Conservation (phyloP, 2,113 vertebrate genomes). For the Etia nguti region DNA sequence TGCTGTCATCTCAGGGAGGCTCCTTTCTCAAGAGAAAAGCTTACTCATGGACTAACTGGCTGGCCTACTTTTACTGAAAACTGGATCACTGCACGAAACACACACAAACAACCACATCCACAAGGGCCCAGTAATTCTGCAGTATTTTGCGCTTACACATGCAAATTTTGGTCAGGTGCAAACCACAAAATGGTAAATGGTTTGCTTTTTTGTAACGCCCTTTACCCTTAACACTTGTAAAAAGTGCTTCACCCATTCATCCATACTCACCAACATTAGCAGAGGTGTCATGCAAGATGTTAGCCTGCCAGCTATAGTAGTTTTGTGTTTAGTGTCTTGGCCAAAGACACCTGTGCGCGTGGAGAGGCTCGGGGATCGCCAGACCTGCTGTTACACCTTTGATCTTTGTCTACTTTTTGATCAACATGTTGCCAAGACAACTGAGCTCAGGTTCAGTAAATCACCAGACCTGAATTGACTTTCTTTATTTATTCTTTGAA, state of each 20-base stretch:
- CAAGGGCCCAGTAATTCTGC: not conserved
- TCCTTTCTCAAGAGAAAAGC: constrained; percentile 55
- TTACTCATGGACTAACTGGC: constrained; percentile 51
- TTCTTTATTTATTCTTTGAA: not conserved
- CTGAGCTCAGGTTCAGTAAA: not conserved
- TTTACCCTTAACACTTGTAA: not conserved
- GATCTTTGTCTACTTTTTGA: not conserved
- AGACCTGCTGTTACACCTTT: not conserved
- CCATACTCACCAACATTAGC: not conserved
- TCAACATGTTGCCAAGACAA: not conserved
- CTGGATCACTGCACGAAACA: constrained; percentile 8
- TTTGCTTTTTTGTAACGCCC: not conserved
- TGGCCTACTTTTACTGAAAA: constrained; percentile 62
- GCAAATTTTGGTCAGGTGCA: constrained; percentile 8
- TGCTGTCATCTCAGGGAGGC: constrained; percentile 59
- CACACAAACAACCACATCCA: not conserved
- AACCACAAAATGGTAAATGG: not conserved
- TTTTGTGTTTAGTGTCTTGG: not conserved
- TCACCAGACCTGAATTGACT: not conserved
- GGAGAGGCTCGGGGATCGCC: not conserved
- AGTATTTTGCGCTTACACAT: not conserved
- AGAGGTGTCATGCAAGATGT: not conserved
- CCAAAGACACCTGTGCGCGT: not conserved
- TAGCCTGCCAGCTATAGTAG: not conserved
- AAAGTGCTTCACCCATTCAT: not conserved